These are phyloP conservation scores for Drosophila sproati DNA, from an alignment of 1,140 invertebrate genomes.

Conservation along the genomic window DNA sequence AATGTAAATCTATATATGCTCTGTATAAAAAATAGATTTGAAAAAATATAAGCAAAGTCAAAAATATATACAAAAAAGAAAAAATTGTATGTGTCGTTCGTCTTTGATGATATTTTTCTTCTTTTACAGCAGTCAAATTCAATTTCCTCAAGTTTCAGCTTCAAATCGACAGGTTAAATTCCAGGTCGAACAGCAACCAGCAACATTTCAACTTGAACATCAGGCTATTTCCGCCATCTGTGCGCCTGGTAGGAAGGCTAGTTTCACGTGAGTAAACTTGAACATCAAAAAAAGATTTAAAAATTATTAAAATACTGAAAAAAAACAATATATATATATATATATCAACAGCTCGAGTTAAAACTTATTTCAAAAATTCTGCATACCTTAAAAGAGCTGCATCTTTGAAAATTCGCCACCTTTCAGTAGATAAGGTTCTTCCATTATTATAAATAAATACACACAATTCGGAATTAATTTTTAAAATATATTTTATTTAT, in stretches of 20 bases:
- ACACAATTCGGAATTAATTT: slow-evolving; percentile 38
- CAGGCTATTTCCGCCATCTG: background rate
- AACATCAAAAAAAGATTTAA: background rate
- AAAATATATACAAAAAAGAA: slow-evolving; percentile 10
- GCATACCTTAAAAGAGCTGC: too few relatives aligned
- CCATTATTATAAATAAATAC: background rate
- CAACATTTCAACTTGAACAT: background rate
- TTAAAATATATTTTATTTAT: slow-evolving; percentile 82
- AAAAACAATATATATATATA: background rate
- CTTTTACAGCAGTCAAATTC: background rate
- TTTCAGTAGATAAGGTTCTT: too few relatives aligned
- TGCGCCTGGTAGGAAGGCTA: background rate
- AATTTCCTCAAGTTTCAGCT: background rate
- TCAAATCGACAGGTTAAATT: background rate
- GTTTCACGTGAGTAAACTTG: background rate
- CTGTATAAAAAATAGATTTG: slow-evolving; percentile 44
- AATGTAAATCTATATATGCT: slow-evolving; percentile 51
- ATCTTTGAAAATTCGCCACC: too few relatives aligned
- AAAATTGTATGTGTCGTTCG: background rate
- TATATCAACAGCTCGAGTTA: too few relatives aligned
- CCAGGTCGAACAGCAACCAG: slow-evolving; percentile 3
- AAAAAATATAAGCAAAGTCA: slow-evolving; percentile 28
- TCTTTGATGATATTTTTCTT: background rate
- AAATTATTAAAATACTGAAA: background rate
- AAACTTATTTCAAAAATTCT: too few relatives aligned